Evolutionary conservation across 2,888 invertebrate genomes (phyloP).

Genomic region (Nasonovia ribisnigri): DNA sequence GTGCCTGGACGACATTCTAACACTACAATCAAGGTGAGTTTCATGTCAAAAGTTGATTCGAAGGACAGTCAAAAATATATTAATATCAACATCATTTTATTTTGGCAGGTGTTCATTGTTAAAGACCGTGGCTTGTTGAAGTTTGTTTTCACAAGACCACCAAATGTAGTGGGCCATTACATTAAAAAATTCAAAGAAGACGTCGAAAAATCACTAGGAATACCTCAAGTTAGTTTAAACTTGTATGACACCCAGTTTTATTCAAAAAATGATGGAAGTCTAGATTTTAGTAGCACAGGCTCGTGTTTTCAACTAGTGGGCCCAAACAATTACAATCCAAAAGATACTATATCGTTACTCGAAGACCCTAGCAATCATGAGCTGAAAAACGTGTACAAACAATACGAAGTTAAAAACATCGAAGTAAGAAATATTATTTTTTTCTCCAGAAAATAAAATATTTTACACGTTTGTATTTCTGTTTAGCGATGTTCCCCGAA

Average conservation of each 20-base stretch:
- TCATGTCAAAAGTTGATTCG: neutral
- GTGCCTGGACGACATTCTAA: conserved; percentile 69
- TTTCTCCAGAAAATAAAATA: neutral
- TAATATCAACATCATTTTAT: neutral
- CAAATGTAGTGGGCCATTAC: conserved; percentile 74
- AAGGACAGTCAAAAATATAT: neutral
- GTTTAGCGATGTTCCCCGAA: conserved; percentile 70
- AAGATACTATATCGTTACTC: conserved; percentile 75
- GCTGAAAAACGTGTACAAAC: conserved; percentile 76
- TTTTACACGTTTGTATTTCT: neutral
- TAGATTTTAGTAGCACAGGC: conserved; percentile 80
- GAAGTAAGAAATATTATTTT: conserved; percentile 68
- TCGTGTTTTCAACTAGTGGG: conserved; percentile 84
- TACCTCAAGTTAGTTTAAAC: conserved; percentile 76
- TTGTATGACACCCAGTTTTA: conserved; percentile 79
- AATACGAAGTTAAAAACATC: conserved; percentile 74
- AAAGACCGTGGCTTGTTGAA: conserved; percentile 81
- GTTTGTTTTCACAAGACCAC: conserved; percentile 77
- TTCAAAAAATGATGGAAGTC: conserved; percentile 75
- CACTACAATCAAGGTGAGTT: conserved; percentile 71
- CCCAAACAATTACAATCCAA: conserved; percentile 74
- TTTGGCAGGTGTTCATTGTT: conserved; percentile 77
- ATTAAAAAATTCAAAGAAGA: conserved; percentile 76
- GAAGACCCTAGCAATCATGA: conserved; percentile 74
- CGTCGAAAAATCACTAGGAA: conserved; percentile 75